A percentile compares a stretch with the other conserved stretches of the same genome.
These are phyloP conservation scores for Dendrophyllia cribrosa DNA, from an alignment of 64 coral and sea anemone genomes.

Conservation along the genomic window DNA sequence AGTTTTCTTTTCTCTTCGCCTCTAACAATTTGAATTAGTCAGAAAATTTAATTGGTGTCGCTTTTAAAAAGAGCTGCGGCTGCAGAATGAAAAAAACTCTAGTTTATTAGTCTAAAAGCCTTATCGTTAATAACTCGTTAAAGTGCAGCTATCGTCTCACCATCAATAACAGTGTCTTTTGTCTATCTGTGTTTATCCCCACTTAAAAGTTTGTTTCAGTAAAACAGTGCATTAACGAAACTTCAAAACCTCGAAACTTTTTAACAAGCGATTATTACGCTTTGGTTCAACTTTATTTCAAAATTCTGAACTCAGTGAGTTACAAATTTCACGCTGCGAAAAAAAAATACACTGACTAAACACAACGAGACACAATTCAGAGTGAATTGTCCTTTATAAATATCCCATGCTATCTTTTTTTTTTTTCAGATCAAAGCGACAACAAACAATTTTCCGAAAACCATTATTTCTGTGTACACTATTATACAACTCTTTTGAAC, in stretches of 20 bases:
- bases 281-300: not conserved
- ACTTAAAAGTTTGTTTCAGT: conserved; percentile 13
- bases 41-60: not conserved
- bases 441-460: not conserved
- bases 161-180: conserved; percentile 2
- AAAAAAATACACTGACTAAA: not conserved
- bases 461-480: too few relatives aligned
- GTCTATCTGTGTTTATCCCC: not conserved
- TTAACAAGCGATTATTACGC: not conserved
- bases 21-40: not conserved
- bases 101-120: conserved; percentile 30
- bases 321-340: not conserved
- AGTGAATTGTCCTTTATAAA: not conserved
- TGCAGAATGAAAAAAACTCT: not conserved
- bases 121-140: conserved; percentile 32
- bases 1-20: too few relatives aligned
- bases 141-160: not conserved
- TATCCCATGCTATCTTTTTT: not conserved
- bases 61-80: not conserved
- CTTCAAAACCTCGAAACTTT: not conserved
- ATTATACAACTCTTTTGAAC: not conserved
- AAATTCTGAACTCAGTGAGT: not conserved
- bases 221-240: conserved; percentile 18
- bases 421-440: not conserved
- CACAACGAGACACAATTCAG: not conserved